These are phyloP conservation scores for Bujurquina vittata DNA, from an alignment of 2,113 vertebrate genomes.

Conservation along the genomic window DNA sequence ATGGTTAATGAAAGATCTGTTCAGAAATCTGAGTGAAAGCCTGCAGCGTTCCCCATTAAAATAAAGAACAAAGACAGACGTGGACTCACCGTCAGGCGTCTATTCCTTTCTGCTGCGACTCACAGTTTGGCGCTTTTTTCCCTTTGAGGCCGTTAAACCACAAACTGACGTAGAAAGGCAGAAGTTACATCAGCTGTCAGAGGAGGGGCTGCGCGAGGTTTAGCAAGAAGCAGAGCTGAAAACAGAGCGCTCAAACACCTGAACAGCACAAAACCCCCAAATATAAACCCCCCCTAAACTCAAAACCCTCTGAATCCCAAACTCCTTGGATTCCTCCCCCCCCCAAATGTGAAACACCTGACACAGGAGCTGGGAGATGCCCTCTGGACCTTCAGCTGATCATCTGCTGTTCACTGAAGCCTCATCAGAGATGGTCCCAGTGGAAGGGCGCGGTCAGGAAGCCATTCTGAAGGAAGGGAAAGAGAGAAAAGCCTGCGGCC, in stretches of 20 bases:
- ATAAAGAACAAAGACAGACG: background rate
- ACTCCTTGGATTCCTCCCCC: too few species aligned
- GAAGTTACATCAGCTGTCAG: slow-evolving; percentile 7
- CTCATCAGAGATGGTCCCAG: too few species aligned
- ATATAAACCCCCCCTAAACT: too few species aligned
- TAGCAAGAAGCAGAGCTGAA: background rate
- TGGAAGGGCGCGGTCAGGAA: too few species aligned
- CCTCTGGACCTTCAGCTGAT: too few species aligned
- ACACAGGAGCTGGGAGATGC: too few species aligned
- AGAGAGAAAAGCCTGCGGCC: too few species aligned
- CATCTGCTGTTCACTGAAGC: too few species aligned
- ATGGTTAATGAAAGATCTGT: background rate
- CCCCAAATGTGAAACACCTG: too few species aligned
- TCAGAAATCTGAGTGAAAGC: background rate
- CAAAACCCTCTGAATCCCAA: too few species aligned
- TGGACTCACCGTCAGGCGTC: slow-evolving; percentile 24
- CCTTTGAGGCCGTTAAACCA: slow-evolving; percentile 38
- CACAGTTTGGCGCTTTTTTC: background rate
- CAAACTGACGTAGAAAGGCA: slow-evolving; percentile 37
- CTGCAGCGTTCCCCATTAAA: background rate
- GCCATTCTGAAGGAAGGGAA: too few species aligned
- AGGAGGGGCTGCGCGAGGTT: background rate
- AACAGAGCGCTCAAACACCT: background rate
- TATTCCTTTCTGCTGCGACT: background rate
- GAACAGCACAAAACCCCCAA: background rate